Evolutionary conservation across 2,113 vertebrate species (phyloP).

Genomic region (Pteropus alecto): DNA sequence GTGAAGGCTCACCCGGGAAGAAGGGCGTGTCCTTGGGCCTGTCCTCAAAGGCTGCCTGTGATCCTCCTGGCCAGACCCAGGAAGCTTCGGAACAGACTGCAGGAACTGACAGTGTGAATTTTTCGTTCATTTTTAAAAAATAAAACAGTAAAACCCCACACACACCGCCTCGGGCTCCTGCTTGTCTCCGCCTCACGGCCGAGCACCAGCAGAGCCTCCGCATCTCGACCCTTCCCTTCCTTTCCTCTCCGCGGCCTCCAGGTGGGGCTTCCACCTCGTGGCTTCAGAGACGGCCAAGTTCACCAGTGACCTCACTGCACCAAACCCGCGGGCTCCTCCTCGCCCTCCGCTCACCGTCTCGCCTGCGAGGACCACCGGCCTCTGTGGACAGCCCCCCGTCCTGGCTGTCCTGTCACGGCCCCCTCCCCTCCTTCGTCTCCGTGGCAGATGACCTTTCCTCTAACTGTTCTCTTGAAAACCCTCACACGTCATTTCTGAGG

Average conservation of each 20-base stretch:
- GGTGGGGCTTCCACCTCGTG: not conserved
- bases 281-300: rapidly evolving
- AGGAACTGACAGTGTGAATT: too few relatives aligned
- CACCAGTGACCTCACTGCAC: not conserved
- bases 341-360: not conserved
- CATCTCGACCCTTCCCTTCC: too few relatives aligned
- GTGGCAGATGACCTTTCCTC: not conserved
- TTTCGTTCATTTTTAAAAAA: not conserved
- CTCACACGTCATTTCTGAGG: rapidly evolving
- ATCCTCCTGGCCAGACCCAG: not conserved
- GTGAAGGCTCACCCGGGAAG: not conserved
- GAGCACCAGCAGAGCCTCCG: not conserved
- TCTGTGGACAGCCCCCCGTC: not conserved
- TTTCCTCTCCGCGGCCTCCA: not conserved
- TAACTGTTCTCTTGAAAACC: not conserved
- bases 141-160: not conserved
- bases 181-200: too few relatives aligned
- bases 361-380: not conserved
- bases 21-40: rapidly evolving
- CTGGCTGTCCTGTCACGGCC: not conserved
- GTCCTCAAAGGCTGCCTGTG: not conserved
- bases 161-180: not conserved
- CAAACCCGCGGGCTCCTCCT: too few relatives aligned
- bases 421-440: not conserved
- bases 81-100: too few relatives aligned